phyloP scores from a whole-genome alignment of 2,113 vertebrate genomes.

The Xiphorhynchus elegans region DNA sequence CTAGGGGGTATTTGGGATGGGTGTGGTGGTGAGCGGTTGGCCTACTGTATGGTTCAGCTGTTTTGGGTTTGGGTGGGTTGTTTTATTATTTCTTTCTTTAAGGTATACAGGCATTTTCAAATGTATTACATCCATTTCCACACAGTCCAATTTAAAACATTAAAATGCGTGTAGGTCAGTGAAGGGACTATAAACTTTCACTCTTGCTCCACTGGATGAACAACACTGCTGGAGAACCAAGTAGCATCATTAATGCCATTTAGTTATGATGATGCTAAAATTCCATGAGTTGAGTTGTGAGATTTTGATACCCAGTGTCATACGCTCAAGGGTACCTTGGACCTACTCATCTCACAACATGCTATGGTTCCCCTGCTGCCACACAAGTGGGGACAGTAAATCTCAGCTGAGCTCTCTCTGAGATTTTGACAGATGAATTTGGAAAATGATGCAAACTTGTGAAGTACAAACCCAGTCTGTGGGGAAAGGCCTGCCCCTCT shows the following conservation, averaged over 20 bases:
- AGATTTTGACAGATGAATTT: neutral
- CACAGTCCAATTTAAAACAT: neutral
- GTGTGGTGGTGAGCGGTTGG: neutral
- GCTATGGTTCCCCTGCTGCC: neutral
- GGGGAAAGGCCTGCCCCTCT: neutral
- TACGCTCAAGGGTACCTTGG: neutral
- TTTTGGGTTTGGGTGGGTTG: fast-evolving
- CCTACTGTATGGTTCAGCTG: neutral
- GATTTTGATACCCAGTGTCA: neutral
- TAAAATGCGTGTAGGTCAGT: neutral
- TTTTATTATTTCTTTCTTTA: neutral
- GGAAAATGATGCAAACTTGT: neutral
- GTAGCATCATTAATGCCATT: fast-evolving
- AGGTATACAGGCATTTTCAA: neutral
- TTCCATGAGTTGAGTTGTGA: fast-evolving
- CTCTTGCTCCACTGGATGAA: neutral
- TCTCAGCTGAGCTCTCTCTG: neutral
- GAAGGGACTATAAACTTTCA: neutral
- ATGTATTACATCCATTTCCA: neutral
- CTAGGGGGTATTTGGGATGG: neutral
- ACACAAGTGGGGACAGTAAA: neutral
- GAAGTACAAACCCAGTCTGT: neutral
- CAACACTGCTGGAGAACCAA: neutral
- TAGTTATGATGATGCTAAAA: neutral
- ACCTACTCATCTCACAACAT: fast-evolving